These are phyloP conservation scores for Drosophila tani DNA, from an alignment of 1,140 invertebrate genomes.

Conservation along the genomic window DNA sequence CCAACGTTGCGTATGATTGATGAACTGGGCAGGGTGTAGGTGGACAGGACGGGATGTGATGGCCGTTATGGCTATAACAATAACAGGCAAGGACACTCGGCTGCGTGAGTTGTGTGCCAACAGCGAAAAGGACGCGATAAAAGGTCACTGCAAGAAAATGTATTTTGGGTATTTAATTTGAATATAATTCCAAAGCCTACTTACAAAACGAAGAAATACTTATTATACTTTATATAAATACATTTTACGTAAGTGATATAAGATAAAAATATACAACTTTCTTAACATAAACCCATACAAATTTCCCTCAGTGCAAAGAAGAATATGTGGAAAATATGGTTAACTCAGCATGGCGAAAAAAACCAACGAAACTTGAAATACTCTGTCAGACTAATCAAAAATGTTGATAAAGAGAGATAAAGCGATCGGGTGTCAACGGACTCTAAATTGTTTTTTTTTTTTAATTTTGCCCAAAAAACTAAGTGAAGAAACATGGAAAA, in stretches of 20 bases:
- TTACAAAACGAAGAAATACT: background rate
- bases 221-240: too few relatives aligned
- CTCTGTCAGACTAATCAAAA: slow-evolving; percentile 38
- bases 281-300: background rate
- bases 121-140: slow-evolving; percentile 5
- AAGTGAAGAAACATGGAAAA: background rate
- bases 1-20: slow-evolving; percentile 81
- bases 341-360: background rate
- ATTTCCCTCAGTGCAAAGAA: slow-evolving; percentile 3
- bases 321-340: slow-evolving; percentile 17
- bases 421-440: slow-evolving; percentile 5
- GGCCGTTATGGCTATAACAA: slow-evolving; percentile 42
- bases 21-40: slow-evolving; percentile 56
- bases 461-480: background rate
- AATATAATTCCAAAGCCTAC: background rate
- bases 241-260: too few relatives aligned
- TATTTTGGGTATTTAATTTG: background rate
- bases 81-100: slow-evolving; percentile 48
- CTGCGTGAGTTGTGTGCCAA: slow-evolving; percentile 47
- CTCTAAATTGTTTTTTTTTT: slow-evolving; percentile 3
- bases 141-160: slow-evolving; percentile 3
- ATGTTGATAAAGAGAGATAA: slow-evolving; percentile 9
- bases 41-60: slow-evolving; percentile 1
- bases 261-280: background rate
- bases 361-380: slow-evolving; percentile 9